These are phyloP conservation scores for Calyptomena viridis DNA, from an alignment of 2,113 vertebrate genomes.

Conservation along the genomic window DNA sequence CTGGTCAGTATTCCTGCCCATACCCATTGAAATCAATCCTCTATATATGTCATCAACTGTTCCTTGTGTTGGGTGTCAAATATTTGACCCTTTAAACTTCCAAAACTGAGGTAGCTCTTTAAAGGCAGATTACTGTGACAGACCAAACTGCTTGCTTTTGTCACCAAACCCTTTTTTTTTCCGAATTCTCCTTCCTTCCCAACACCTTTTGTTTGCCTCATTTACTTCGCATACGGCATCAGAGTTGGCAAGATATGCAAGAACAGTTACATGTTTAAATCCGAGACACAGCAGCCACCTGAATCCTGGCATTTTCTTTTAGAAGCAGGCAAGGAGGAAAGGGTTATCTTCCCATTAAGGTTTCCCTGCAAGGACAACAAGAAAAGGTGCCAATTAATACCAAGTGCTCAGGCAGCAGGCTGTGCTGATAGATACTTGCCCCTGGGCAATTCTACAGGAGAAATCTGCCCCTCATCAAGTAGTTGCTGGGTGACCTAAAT, in stretches of 20 bases:
- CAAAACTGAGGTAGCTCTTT: background rate
- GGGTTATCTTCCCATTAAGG: background rate
- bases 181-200: background rate
- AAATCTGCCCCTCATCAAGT: slow-evolving; percentile 14
- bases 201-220: background rate
- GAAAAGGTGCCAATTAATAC: background rate
- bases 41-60: background rate
- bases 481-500: slow-evolving; percentile 44
- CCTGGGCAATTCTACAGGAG: background rate
- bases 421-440: background rate
- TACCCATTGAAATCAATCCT: background rate
- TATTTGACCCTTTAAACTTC: background rate
- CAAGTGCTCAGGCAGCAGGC: background rate
- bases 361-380: background rate
- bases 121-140: background rate
- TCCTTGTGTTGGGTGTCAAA: background rate
- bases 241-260: background rate
- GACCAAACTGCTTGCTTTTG: background rate
- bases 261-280: background rate
- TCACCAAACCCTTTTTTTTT: background rate
- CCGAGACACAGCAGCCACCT: background rate
- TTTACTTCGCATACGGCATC: background rate
- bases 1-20: background rate
- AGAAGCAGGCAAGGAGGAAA: background rate
- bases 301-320: background rate